A percentile compares a stretch with the other conserved stretches of the same genome.
Evolutionary conservation across 2,113 vertebrate genomes (phyloP).

Genomic region (Onychostoma macrolepis): DNA sequence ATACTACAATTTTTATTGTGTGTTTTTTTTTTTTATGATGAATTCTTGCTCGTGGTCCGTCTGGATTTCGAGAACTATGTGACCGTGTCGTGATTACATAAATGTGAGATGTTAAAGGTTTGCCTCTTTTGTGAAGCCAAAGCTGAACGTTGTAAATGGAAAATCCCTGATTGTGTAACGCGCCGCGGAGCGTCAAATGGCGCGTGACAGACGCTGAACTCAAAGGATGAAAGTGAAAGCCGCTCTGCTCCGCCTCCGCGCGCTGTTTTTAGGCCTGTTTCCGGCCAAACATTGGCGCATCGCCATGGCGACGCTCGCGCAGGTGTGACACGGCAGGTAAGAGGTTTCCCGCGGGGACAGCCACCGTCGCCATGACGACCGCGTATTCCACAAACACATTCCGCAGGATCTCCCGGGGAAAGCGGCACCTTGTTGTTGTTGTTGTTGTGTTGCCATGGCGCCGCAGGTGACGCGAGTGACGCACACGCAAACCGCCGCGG

Average conservation of each 20-base stretch:
- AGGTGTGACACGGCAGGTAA: constrained; percentile 62
- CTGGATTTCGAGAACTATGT: too few relatives aligned
- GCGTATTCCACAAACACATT: constrained; percentile 77
- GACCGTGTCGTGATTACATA: too few relatives aligned
- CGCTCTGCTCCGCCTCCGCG: constrained; percentile 59
- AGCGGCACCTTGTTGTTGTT: constrained; percentile 64
- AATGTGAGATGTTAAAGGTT: too few relatives aligned
- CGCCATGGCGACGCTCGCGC: constrained; percentile 65
- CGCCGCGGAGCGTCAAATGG: not conserved
- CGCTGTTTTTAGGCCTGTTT: constrained; percentile 55
- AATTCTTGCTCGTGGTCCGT: too few relatives aligned
- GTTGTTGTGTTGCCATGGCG: constrained; percentile 74
- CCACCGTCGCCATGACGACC: constrained; percentile 73
- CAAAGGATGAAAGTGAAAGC: not conserved
- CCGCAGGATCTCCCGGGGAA: constrained; percentile 69
- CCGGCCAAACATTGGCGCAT: constrained; percentile 70
- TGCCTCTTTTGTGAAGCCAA: too few relatives aligned
- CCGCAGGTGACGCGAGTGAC: constrained; percentile 59
- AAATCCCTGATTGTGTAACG: constrained; percentile 54
- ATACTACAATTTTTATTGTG: too few relatives aligned
- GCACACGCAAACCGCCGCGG: constrained; percentile 15
- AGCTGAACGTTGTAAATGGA: not conserved
- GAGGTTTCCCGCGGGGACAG: constrained; percentile 73
- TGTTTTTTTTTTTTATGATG: too few relatives aligned
- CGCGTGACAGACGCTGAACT: not conserved